Conservation (phyloP, 2,113 vertebrate genomes). For the Chionis minor region DNA sequence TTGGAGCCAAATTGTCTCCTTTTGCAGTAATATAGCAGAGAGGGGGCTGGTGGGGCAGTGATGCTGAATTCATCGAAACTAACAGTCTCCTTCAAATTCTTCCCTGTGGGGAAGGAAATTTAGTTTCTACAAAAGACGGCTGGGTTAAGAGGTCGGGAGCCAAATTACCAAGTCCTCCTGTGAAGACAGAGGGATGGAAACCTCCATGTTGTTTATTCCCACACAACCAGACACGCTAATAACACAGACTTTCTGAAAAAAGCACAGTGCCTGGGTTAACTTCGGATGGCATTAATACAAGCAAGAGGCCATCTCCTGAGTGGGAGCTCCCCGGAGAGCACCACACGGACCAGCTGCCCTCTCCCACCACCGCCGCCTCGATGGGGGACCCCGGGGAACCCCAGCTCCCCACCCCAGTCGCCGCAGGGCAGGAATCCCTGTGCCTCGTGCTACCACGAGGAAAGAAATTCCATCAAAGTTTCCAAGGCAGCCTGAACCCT, state of each 20-base stretch:
- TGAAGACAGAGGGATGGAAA: background rate
- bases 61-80: background rate
- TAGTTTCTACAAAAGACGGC: background rate
- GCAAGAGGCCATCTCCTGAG: accelerated
- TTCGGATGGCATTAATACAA: background rate
- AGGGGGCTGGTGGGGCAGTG: background rate
- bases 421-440: background rate
- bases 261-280: background rate
- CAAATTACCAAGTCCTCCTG: background rate
- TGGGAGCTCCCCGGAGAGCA: background rate
- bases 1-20: background rate
- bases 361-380: accelerated
- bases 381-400: background rate
- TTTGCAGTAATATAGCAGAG: accelerated
- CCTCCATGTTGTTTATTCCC: background rate
- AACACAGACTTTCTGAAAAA: background rate
- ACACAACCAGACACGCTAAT: background rate
- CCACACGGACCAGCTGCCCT: background rate
- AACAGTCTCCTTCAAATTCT: background rate
- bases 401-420: background rate
- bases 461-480: background rate
- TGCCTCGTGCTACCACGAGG: background rate
- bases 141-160: background rate
- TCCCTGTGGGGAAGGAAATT: background rate
- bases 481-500: background rate